phyloP scores from a whole-genome alignment of 2,888 invertebrate genomes.

The Matsumyia berberina region DNA sequence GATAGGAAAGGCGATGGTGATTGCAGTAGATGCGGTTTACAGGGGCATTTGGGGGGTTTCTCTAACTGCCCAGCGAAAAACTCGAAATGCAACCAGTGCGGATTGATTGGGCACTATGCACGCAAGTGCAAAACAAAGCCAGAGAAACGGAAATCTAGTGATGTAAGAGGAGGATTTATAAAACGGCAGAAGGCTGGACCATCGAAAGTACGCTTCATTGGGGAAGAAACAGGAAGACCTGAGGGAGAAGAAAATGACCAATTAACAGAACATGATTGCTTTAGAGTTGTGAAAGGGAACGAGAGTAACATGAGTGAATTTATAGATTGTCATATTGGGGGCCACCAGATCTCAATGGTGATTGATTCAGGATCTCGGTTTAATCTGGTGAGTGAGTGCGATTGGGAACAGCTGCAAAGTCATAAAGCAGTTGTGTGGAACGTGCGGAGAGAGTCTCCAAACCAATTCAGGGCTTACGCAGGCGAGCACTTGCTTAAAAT shows the following conservation, averaged over 20 bases:
- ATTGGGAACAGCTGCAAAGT: background rate
- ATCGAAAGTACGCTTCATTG: constrained; percentile 38
- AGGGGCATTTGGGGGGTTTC: constrained; percentile 6
- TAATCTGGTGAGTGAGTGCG: constrained; percentile 5
- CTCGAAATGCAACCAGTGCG: constrained; percentile 57
- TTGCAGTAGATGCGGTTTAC: constrained; percentile 39
- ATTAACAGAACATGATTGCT: constrained; percentile 60
- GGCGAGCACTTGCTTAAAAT: constrained; percentile 24
- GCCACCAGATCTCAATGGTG: background rate
- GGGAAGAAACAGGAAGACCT: constrained; percentile 10
- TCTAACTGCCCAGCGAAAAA: constrained; percentile 31
- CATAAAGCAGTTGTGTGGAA: constrained; percentile 12
- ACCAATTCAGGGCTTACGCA: constrained; percentile 22
- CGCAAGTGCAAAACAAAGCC: constrained; percentile 61
- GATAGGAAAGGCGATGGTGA: constrained; percentile 9
- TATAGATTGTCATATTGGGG: constrained; percentile 12
- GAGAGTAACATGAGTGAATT: constrained; percentile 44
- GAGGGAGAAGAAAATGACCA: constrained; percentile 38
- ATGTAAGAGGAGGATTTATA: background rate
- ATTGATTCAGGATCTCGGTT: constrained; percentile 11
- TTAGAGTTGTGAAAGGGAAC: constrained; percentile 40
- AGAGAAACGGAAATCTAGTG: constrained; percentile 35
- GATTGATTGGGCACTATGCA: constrained; percentile 55
- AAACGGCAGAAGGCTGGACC: constrained; percentile 28
- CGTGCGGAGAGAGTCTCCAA: background rate